Conservation (phyloP, 2,113 vertebrate species). For the Siphamia tubifer region DNA sequence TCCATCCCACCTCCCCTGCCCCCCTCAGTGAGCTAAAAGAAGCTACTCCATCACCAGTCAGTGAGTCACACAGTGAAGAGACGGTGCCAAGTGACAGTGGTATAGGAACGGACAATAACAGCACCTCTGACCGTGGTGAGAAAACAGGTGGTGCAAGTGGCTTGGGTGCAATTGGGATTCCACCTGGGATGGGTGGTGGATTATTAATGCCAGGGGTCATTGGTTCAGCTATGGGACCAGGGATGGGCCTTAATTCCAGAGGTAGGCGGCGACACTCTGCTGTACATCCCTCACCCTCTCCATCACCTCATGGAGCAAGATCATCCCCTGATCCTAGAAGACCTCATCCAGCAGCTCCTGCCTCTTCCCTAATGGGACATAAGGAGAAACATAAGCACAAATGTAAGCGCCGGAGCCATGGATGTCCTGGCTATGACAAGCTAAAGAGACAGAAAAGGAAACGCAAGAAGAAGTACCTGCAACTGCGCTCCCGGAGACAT, state of each 20-base stretch:
- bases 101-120: conserved; percentile 98
- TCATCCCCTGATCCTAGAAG: conserved; percentile 82
- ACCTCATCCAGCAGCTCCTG: conserved; percentile 71
- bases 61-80: conserved; percentile 98
- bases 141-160: conserved; percentile 80
- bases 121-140: conserved; percentile 95
- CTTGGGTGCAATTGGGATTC: conserved; percentile 68
- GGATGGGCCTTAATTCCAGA: conserved; percentile 71
- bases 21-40: conserved; percentile 95
- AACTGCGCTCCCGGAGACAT: conserved; percentile 86
- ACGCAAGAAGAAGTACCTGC: conserved; percentile 98
- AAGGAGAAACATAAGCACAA: conserved; percentile 99
- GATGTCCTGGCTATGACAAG: conserved; percentile 94
- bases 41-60: conserved; percentile 95
- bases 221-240: conserved; percentile 79
- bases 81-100: conserved; percentile 97
- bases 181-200: conserved; percentile 67
- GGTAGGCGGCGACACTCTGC: conserved; percentile 85
- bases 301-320: conserved; percentile 76
- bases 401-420: conserved; percentile 91
- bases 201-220: conserved; percentile 85
- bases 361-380: conserved; percentile 77
- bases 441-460: conserved; percentile 96
- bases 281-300: conserved; percentile 84
- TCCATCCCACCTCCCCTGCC: conserved; percentile 83